phyloP scores from a whole-genome alignment of 2,797 vertebrate species.

The Microchirus variegatus region DNA sequence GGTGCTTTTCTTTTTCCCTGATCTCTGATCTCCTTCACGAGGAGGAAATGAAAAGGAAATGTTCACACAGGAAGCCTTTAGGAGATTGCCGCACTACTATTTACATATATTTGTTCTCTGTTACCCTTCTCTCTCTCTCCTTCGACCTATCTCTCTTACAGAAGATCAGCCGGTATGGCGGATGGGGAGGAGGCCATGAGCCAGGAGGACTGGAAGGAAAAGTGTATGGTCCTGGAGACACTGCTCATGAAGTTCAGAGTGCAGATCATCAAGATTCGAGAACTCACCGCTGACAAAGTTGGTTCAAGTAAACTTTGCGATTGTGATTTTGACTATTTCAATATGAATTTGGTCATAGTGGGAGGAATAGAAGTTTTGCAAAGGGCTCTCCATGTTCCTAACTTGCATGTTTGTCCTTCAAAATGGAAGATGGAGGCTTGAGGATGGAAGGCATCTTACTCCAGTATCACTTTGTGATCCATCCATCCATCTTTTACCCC shows the following conservation, averaged over 20 bases:
- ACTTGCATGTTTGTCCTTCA: not conserved
- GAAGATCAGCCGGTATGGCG: constrained; percentile 80
- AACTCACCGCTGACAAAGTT: constrained; percentile 96
- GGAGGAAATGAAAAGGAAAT: constrained; percentile 2
- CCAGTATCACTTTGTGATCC: no score
- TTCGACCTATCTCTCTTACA: constrained; percentile 18
- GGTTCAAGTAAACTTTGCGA: constrained; percentile 7
- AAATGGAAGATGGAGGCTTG: no score
- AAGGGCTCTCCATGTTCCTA: not conserved
- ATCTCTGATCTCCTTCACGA: constrained; percentile 1
- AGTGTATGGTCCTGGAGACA: constrained; percentile 91
- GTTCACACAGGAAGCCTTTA: constrained; percentile 9
- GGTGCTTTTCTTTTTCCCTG: not conserved
- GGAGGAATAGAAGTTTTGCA: no score
- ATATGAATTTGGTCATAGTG: not conserved
- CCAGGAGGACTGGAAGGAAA: constrained; percentile 92
- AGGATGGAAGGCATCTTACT: no score
- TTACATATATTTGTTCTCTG: not conserved
- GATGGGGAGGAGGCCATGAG: constrained; percentile 86
- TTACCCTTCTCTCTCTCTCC: not conserved
- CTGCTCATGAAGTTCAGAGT: constrained; percentile 95
- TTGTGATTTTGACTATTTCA: no score
- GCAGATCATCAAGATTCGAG: constrained; percentile 95
- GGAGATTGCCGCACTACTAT: not conserved
- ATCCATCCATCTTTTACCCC: no score